These are phyloP conservation scores for Sylvilagus floridanus DNA, from an alignment of 2,797 vertebrate species.

Conservation along the genomic window DNA sequence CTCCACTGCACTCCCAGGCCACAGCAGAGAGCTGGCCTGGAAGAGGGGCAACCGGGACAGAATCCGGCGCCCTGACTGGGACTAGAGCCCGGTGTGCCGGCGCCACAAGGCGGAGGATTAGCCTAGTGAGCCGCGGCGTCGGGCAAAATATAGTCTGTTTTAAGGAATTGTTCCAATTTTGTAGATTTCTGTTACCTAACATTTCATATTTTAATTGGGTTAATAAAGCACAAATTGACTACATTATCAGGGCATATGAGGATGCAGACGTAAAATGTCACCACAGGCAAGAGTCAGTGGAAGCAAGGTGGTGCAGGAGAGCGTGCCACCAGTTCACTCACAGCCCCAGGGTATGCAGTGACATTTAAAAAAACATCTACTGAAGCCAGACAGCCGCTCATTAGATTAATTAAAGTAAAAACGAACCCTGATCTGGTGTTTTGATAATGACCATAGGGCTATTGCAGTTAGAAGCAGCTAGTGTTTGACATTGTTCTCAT, in stretches of 20 bases:
- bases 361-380: constrained; percentile 71
- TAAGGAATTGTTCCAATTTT: constrained; percentile 68
- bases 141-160: background rate
- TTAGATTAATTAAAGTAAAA: constrained; percentile 80
- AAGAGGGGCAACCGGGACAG: no score
- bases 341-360: constrained; percentile 53
- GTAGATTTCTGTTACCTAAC: constrained; percentile 58
- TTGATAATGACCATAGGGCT: constrained; percentile 50
- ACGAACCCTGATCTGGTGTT: constrained; percentile 47
- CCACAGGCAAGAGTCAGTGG: constrained; percentile 60
- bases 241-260: constrained; percentile 52
- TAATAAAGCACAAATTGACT: constrained; percentile 74
- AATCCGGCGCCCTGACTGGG: no score
- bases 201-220: constrained; percentile 71
- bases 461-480: constrained; percentile 37
- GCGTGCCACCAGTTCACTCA: background rate
- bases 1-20: no score
- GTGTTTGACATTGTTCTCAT: constrained; percentile 44
- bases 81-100: no score
- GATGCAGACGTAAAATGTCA: constrained; percentile 57
- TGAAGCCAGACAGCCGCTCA: constrained; percentile 48
- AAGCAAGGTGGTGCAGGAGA: constrained; percentile 53
- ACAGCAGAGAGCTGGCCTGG: no score
- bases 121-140: no score
- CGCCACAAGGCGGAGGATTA: no score